Percentiles rank a stretch among this genome's conserved stretches.
These are phyloP conservation scores for Ernsta delagoae DNA, from an alignment of 2,888 invertebrate genomes.

Conservation along the genomic window DNA sequence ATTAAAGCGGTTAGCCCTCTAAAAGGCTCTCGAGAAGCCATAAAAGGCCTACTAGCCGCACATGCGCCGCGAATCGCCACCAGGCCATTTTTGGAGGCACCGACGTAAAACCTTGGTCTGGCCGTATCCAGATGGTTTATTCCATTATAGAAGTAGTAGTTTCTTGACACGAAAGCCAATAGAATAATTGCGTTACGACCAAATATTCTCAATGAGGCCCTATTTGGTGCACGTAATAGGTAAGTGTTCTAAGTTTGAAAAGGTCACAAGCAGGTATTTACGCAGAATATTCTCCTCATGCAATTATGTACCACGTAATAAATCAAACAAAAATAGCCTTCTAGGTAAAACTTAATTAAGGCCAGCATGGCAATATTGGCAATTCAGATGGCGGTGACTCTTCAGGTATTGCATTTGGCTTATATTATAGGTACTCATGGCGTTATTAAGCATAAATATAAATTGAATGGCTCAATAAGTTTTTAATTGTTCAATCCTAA, in stretches of 20 bases:
- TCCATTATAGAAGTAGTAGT: constrained; percentile 47
- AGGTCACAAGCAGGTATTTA: neutral
- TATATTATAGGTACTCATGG: too few species aligned
- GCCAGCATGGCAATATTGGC: too few species aligned
- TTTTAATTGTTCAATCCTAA: too few species aligned
- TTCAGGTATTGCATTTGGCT: too few species aligned
- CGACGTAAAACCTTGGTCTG: constrained; percentile 56
- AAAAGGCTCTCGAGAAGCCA: constrained; percentile 69
- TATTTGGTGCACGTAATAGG: constrained; percentile 39
- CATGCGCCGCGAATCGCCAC: constrained; percentile 57
- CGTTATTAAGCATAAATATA: too few species aligned
- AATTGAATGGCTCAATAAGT: too few species aligned
- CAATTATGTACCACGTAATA: too few species aligned
- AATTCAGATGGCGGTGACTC: too few species aligned
- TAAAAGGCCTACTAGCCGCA: constrained; percentile 70
- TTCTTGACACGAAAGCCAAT: constrained; percentile 46
- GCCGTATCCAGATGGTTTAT: constrained; percentile 52
- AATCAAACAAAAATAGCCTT: constrained; percentile 7
- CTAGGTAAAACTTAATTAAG: too few species aligned
- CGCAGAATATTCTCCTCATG: neutral
- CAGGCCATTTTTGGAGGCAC: constrained; percentile 71
- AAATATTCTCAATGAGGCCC: constrained; percentile 38
- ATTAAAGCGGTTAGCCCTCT: constrained; percentile 59
- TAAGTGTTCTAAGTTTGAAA: neutral
- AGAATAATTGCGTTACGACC: constrained; percentile 42